Conservation (phyloP, 2,113 vertebrate genomes). For the Labrus mixtus region DNA sequence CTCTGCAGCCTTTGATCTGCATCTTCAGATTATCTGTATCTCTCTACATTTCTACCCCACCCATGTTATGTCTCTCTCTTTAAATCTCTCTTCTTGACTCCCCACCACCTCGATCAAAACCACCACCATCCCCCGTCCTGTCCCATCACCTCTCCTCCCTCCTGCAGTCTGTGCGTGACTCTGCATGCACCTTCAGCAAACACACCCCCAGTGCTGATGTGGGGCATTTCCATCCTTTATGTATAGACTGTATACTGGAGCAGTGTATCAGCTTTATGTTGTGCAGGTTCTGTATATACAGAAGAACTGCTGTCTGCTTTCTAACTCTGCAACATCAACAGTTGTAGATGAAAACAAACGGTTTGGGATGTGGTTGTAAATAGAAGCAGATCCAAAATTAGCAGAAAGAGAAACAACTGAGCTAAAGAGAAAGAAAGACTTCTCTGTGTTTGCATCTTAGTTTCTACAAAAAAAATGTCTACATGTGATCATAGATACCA, state of each 20-base stretch:
- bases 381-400: background rate
- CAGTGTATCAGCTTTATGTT: background rate
- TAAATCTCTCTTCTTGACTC: slow-evolving; percentile 3
- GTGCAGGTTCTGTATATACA: background rate
- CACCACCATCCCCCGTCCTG: background rate
- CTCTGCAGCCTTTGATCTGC: slow-evolving; percentile 14
- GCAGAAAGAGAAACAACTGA: background rate
- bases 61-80: slow-evolving; percentile 14
- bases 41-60: background rate
- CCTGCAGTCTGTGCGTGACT: slow-evolving; percentile 61
- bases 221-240: slow-evolving; percentile 33
- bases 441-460: too few relatives aligned
- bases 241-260: background rate
- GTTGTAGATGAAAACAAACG: background rate
- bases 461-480: too few relatives aligned
- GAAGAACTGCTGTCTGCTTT: background rate
- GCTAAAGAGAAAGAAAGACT: accelerated
- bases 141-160: slow-evolving; percentile 28
- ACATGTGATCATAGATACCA: too few relatives aligned
- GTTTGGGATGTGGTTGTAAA: background rate
- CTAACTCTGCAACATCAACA: background rate
- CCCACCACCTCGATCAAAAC: background rate
- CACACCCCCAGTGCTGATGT: slow-evolving; percentile 41
- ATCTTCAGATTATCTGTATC: background rate
- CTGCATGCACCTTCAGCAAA: slow-evolving; percentile 58